phyloP scores from a whole-genome alignment of 2,888 invertebrate species.

The Xylota sylvarum region DNA sequence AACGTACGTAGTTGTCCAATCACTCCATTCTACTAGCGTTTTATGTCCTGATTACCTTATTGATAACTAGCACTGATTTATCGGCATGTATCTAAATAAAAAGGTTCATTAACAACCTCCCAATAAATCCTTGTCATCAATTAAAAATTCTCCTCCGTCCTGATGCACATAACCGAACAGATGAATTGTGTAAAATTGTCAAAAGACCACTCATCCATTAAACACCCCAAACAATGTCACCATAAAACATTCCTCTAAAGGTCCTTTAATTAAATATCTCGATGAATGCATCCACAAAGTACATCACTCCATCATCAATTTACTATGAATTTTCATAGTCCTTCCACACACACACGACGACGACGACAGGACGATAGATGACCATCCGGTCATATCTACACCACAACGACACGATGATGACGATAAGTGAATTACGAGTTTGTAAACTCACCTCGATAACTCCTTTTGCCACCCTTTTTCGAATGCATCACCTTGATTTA shows the following conservation, averaged over 20 bases:
- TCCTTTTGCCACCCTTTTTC: neutral
- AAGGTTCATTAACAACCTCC: too few species aligned
- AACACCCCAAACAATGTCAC: conserved; percentile 29
- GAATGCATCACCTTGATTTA: conserved; percentile 7
- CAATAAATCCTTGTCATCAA: too few species aligned
- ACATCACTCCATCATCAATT: conserved; percentile 25
- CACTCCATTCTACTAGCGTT: too few species aligned
- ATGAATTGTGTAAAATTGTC: neutral
- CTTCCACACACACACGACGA: neutral
- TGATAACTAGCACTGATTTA: too few species aligned
- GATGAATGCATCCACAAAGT: conserved; percentile 41
- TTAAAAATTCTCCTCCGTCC: too few species aligned
- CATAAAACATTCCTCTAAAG: conserved; percentile 27
- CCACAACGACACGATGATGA: conserved; percentile 21
- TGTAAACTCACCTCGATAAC: conserved; percentile 18
- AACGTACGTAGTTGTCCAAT: too few species aligned
- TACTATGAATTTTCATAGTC: conserved; percentile 34
- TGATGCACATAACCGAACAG: too few species aligned
- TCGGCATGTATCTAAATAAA: too few species aligned
- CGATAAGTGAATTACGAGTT: conserved; percentile 38
- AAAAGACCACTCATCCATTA: conserved; percentile 24
- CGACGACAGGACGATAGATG: conserved; percentile 10
- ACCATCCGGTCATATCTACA: conserved; percentile 14
- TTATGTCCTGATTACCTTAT: too few species aligned
- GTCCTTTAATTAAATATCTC: conserved; percentile 51